phyloP scores from a whole-genome alignment of 2,113 vertebrate species.

The Etheostoma spectabile region DNA sequence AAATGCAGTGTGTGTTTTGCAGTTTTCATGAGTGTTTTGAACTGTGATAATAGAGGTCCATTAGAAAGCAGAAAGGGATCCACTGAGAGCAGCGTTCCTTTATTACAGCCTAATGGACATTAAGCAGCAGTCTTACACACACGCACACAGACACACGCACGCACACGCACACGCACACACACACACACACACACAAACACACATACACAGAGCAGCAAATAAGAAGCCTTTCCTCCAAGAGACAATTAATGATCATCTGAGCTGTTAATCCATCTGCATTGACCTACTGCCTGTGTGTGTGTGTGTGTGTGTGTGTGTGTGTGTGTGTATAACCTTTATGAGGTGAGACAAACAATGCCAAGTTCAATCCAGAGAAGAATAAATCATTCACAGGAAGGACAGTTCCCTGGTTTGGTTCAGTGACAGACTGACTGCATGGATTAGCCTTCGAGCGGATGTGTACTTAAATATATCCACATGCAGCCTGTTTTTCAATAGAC shows the following conservation, averaged over 20 bases:
- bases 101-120: constrained; percentile 65
- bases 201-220: constrained; percentile 19
- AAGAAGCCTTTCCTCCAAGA: constrained; percentile 13
- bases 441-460: constrained; percentile 7
- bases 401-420: constrained; percentile 13
- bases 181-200: not conserved
- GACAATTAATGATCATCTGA: constrained; percentile 54
- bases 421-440: not conserved
- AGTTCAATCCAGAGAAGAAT: constrained; percentile 43
- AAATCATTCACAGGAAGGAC: constrained; percentile 35
- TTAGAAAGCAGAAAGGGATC: constrained; percentile 54
- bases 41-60: constrained; percentile 71
- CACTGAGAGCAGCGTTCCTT: constrained; percentile 57
- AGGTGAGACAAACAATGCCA: constrained; percentile 54
- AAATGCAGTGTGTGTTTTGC: not conserved
- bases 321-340: constrained; percentile 11
- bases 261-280: constrained; percentile 41
- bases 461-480: not conserved
- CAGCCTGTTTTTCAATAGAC: not conserved
- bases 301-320: constrained; percentile 10
- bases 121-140: constrained; percentile 40
- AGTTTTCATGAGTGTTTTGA: constrained; percentile 49
- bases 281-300: constrained; percentile 1
- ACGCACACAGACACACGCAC: constrained; percentile 14
- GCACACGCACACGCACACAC: constrained; percentile 5